phyloP scores from a whole-genome alignment of 2,888 invertebrate species.

The Harpalus rufipes region DNA sequence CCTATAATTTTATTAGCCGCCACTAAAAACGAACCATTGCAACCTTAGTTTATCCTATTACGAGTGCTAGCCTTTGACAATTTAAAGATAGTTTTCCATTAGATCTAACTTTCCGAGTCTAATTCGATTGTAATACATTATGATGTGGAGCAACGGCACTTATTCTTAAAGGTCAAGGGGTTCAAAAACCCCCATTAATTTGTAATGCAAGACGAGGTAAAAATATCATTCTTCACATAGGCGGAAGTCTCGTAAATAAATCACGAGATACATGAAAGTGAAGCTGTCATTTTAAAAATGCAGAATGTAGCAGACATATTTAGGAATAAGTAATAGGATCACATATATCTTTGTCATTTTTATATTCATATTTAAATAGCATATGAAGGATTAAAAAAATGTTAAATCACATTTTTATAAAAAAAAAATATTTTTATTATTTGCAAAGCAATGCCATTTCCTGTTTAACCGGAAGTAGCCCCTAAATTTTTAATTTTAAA shows the following conservation, averaged over 20 bases:
- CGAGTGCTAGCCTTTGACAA: conserved; percentile 14
- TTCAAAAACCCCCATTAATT: conserved; percentile 27
- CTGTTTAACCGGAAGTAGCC: too few relatives aligned
- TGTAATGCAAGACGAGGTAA: conserved; percentile 16
- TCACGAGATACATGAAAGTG: not conserved
- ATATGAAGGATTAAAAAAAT: not conserved
- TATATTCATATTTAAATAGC: not conserved
- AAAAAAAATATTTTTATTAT: too few relatives aligned
- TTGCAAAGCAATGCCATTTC: too few relatives aligned
- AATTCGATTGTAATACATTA: conserved; percentile 30
- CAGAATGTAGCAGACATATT: not conserved
- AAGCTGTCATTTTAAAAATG: not conserved
- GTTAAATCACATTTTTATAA: not conserved
- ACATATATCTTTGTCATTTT: not conserved
- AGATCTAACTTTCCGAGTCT: conserved; percentile 24
- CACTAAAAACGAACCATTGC: conserved; percentile 7
- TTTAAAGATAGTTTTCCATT: conserved; percentile 32
- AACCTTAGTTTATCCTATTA: conserved; percentile 7
- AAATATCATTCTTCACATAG: conserved; percentile 9
- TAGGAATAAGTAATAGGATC: not conserved
- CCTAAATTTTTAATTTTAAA: too few relatives aligned
- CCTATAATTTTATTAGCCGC: conserved; percentile 12
- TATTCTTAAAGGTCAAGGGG: conserved; percentile 19
- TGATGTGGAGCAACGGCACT: not conserved
- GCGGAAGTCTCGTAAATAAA: not conserved